Percentiles rank a stretch among this genome's conserved stretches.
These are phyloP conservation scores for Diacarnus erythraeanus DNA, from an alignment of 37 sponge, comb jelly and placozoan genomes.

Conservation along the genomic window DNA sequence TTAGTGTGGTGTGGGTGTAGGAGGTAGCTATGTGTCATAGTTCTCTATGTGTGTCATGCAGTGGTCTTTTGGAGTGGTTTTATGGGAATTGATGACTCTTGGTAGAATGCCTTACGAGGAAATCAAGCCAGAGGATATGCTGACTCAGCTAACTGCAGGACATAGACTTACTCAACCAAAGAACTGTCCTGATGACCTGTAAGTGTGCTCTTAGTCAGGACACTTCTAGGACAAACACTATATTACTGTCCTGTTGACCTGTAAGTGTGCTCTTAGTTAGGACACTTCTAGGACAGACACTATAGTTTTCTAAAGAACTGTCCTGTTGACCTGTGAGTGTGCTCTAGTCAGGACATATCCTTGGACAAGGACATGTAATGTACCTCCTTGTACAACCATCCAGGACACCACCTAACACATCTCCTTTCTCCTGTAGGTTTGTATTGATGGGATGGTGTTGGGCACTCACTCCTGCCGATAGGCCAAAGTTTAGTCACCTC, in stretches of 20 bases:
- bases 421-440: constrained; percentile 46
- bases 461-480: constrained; percentile 84
- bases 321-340: background rate
- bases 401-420: background rate
- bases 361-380: too few species aligned
- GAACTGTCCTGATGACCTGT: constrained; percentile 85
- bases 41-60: constrained; percentile 18
- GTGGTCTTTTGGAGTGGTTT: constrained; percentile 91
- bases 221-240: background rate
- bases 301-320: background rate
- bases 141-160: constrained; percentile 50
- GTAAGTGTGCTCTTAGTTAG: background rate
- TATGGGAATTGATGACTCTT: constrained; percentile 86
- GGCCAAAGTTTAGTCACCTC: constrained; percentile 83
- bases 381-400: too few species aligned
- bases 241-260: background rate
- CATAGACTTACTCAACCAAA: constrained; percentile 72
- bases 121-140: constrained; percentile 49
- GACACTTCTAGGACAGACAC: background rate
- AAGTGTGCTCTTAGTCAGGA: constrained; percentile 1
- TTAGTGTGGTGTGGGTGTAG: too few species aligned
- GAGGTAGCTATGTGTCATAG: too few species aligned
- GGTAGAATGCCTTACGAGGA: constrained; percentile 72
- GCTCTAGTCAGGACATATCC: background rate
- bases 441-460: constrained; percentile 86